Percentiles rank a stretch among this genome's conserved stretches.
phyloP scores from a whole-genome alignment of 2,113 vertebrate genomes.

The Pseudopodoces humilis region DNA sequence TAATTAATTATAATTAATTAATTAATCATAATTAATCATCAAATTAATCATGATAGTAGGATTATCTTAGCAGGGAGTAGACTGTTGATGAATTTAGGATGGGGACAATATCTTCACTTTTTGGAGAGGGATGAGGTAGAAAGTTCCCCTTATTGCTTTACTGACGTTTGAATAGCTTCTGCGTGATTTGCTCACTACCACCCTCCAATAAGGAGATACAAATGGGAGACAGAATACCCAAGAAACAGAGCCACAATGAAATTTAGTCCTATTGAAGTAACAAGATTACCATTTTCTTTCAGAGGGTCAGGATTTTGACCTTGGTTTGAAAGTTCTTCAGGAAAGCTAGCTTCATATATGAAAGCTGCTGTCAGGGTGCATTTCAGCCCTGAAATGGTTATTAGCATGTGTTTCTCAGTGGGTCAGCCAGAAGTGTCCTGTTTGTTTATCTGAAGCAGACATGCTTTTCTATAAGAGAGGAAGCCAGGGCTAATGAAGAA shows the following conservation, averaged over 20 bases:
- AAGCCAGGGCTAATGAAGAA: neutral
- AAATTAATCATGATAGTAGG: neutral
- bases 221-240: neutral
- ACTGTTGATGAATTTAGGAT: neutral
- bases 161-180: neutral
- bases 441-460: neutral
- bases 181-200: neutral
- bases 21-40: too few species aligned
- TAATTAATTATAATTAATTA: too few species aligned
- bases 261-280: neutral
- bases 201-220: neutral
- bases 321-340: neutral
- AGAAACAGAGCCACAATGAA: neutral
- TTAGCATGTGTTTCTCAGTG: neutral
- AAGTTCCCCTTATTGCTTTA: neutral
- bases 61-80: neutral
- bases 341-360: neutral
- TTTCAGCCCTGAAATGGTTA: neutral
- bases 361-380: neutral
- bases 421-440: neutral
- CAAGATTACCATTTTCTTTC: neutral
- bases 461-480: neutral
- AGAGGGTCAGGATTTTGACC: neutral
- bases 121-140: neutral
- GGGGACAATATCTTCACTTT: neutral